Evolutionary conservation across 2,113 vertebrate species (phyloP).

Genomic region (Excalfactoria chinensis): DNA sequence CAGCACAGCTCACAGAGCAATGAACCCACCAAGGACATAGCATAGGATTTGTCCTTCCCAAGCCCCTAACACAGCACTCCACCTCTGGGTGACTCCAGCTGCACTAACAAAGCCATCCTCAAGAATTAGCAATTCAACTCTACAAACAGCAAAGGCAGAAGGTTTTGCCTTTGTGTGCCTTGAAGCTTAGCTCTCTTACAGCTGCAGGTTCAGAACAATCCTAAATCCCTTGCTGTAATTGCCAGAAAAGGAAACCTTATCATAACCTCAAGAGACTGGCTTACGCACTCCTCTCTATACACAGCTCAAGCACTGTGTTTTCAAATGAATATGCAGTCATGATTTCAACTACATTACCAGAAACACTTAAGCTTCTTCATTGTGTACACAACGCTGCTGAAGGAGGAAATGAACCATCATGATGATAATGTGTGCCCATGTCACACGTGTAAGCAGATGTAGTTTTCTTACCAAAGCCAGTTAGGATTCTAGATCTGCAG

Average conservation of each 20-base stretch:
- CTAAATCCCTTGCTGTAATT: background rate
- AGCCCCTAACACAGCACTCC: background rate
- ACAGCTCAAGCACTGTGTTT: conserved; percentile 37
- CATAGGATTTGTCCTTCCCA: background rate
- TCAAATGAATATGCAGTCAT: conserved; percentile 50
- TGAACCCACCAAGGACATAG: background rate
- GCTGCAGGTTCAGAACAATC: background rate
- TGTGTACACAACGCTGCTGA: background rate
- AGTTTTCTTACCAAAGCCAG: conserved; percentile 32
- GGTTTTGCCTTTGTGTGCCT: background rate
- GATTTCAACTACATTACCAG: conserved; percentile 73
- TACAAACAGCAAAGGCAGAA: background rate
- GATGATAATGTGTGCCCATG: background rate
- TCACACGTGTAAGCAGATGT: background rate
- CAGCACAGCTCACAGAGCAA: background rate
- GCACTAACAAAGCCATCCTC: background rate
- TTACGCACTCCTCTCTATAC: conserved; percentile 46
- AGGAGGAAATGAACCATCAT: conserved; percentile 62
- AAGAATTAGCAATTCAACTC: background rate
- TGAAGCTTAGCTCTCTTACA: background rate
- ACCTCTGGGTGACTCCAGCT: accelerated
- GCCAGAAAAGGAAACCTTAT: conserved; percentile 58
- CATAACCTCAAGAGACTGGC: background rate
- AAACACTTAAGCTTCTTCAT: conserved; percentile 51
- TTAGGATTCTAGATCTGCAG: background rate